Conservation (phyloP, 2,888 invertebrate genomes). For the Cistogaster globosa region DNA sequence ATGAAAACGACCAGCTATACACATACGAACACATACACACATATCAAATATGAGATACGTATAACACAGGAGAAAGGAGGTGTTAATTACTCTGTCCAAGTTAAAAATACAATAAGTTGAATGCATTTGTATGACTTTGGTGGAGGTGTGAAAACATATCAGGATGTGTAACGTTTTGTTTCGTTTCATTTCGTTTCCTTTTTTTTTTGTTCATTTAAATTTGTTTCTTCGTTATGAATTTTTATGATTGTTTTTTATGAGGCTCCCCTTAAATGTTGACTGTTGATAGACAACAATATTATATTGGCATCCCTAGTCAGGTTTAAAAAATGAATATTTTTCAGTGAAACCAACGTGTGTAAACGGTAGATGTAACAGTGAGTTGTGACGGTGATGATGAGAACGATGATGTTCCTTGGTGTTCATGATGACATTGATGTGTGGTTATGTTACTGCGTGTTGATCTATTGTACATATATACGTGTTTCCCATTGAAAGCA, state of each 20-base stretch:
- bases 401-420: conserved; percentile 70
- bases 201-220: neutral
- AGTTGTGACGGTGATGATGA: conserved; percentile 61
- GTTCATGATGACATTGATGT: conserved; percentile 77
- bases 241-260: conserved; percentile 60
- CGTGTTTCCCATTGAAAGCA: conserved; percentile 34
- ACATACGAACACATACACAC: neutral
- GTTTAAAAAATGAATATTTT: conserved; percentile 72
- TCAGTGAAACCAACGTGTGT: conserved; percentile 24
- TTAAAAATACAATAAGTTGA: conserved; percentile 11
- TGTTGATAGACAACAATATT: conserved; percentile 63
- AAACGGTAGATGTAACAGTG: conserved; percentile 19
- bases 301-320: conserved; percentile 66
- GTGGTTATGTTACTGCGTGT: conserved; percentile 77
- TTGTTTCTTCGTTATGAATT: conserved; percentile 53
- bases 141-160: conserved; percentile 65
- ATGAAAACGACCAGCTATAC: conserved; percentile 20
- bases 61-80: conserved; percentile 12
- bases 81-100: conserved; percentile 3
- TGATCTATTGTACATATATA: conserved; percentile 70
- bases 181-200: conserved; percentile 22
- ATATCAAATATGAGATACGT: neutral
- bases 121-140: conserved; percentile 35
- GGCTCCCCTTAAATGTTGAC: neutral
- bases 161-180: conserved; percentile 61